Evolutionary conservation across 2,113 vertebrate species (phyloP).

Genomic region (Taxidea taxus): DNA sequence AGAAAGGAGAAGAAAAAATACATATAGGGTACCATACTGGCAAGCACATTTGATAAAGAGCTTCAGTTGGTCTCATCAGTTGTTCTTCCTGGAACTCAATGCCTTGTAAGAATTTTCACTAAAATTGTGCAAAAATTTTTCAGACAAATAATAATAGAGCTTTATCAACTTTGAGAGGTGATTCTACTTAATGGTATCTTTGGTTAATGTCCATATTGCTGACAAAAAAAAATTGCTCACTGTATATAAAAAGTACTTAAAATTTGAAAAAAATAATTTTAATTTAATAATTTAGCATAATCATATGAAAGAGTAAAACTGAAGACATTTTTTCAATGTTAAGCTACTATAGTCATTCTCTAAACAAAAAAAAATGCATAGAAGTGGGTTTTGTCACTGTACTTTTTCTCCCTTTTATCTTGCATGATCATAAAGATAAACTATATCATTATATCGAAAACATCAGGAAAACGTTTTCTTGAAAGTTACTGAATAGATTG

Average conservation of each 20-base stretch:
- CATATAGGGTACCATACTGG: neutral
- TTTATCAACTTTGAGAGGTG: neutral
- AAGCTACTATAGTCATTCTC: neutral
- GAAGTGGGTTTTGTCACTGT: neutral
- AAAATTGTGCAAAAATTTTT: neutral
- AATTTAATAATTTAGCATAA: neutral
- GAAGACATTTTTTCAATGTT: neutral
- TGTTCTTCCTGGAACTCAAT: neutral
- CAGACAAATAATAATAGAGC: neutral
- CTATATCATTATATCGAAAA: neutral
- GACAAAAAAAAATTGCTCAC: neutral
- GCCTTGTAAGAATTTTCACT: neutral
- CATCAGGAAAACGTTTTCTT: neutral
- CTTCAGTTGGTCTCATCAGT: neutral
- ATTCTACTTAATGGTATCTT: neutral
- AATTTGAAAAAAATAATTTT: neutral
- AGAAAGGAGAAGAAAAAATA: neutral
- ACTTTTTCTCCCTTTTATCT: neutral
- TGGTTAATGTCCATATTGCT: neutral
- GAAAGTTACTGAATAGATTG: neutral
- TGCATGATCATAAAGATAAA: neutral
- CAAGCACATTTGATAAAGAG: neutral
- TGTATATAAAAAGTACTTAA: neutral
- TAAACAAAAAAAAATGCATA: neutral
- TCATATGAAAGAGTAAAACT: neutral